Evolutionary conservation across 2,113 vertebrate genomes (phyloP).

Genomic region (Saguinus imperator): DNA sequence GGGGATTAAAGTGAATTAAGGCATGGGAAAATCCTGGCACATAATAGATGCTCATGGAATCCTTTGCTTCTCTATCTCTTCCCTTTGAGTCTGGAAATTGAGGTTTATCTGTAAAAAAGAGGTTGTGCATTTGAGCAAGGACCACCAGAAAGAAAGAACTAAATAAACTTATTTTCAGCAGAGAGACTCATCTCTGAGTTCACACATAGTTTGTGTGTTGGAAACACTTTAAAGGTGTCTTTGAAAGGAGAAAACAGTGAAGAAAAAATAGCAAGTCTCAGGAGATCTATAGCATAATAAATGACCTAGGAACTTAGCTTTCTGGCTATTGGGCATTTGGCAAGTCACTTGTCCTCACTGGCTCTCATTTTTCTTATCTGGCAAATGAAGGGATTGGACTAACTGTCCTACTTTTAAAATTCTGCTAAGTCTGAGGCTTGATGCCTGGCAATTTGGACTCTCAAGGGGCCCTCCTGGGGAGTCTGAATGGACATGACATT

Average conservation of each 20-base stretch:
- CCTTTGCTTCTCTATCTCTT: background rate
- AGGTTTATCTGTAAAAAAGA: background rate
- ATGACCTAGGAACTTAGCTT: background rate
- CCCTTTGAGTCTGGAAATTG: background rate
- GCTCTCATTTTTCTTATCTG: background rate
- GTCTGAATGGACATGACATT: constrained; percentile 30
- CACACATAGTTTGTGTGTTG: background rate
- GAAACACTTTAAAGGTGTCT: constrained; percentile 41
- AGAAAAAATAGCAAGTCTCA: background rate
- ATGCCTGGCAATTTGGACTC: constrained; percentile 30
- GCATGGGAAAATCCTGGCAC: background rate
- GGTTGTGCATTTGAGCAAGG: background rate
- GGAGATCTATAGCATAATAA: background rate
- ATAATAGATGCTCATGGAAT: background rate
- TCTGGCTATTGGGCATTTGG: background rate
- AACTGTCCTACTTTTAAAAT: constrained; percentile 22
- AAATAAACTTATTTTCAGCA: background rate
- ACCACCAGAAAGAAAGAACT: background rate
- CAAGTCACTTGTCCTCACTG: background rate
- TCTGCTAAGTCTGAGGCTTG: background rate
- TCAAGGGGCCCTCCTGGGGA: background rate
- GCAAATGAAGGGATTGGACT: background rate
- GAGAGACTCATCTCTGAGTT: background rate
- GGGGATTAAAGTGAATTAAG: background rate
- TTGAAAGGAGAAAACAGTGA: constrained; percentile 8